phyloP scores from a whole-genome alignment of 2,888 invertebrate species.

The Amphipoea lucens region DNA sequence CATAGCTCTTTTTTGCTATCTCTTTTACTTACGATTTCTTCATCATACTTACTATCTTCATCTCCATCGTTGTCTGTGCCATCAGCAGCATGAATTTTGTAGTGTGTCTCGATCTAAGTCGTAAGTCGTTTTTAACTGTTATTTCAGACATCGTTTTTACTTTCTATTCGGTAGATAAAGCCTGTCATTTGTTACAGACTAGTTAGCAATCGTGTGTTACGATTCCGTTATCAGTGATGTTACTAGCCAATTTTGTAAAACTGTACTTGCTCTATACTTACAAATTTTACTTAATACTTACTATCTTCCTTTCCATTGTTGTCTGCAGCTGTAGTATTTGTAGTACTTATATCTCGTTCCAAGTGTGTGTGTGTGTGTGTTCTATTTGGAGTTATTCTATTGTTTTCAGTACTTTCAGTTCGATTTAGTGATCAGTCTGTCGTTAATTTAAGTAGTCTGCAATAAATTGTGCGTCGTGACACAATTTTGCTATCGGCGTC shows the following conservation, averaged over 20 bases:
- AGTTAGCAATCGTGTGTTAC: slow-evolving; percentile 10
- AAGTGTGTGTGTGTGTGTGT: slow-evolving; percentile 18
- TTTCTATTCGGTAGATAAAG: slow-evolving; percentile 5
- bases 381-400: neutral
- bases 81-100: neutral
- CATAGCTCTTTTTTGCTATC: neutral
- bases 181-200: neutral
- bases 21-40: slow-evolving; percentile 7
- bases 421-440: neutral
- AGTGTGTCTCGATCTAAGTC: neutral
- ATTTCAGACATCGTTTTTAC: neutral
- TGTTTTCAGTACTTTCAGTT: neutral
- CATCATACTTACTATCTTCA: slow-evolving; percentile 14
- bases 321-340: neutral
- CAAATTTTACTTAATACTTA: neutral
- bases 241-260: neutral
- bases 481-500: slow-evolving; percentile 7
- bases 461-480: slow-evolving; percentile 13
- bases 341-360: neutral
- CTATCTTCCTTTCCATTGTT: neutral
- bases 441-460: neutral
- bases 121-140: neutral
- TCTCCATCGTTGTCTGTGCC: neutral
- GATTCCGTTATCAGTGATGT: neutral
- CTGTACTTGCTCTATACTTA: slow-evolving; percentile 1